Conservation (phyloP, 1,140 invertebrate species). For the Drosophila oshimai region DNA sequence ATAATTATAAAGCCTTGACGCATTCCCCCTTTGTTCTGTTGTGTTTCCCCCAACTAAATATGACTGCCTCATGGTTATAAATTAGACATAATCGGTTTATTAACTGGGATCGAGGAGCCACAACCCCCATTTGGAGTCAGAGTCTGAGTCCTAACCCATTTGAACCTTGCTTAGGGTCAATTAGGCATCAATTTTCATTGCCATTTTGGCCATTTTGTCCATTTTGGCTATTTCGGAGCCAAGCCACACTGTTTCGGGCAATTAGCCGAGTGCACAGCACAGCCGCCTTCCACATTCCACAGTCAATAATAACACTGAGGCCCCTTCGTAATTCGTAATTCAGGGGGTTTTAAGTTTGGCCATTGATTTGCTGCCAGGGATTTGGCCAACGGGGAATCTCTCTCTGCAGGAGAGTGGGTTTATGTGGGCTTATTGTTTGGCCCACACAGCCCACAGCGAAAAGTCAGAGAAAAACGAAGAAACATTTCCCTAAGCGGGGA, state of each 20-base stretch:
- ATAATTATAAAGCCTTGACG: background rate
- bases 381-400: slow-evolving; percentile 24
- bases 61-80: slow-evolving; percentile 2
- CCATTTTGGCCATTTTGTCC: slow-evolving; percentile 21
- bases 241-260: slow-evolving; percentile 14
- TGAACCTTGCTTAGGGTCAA: slow-evolving; percentile 13
- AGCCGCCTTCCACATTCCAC: background rate
- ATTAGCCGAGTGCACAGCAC: slow-evolving; percentile 8
- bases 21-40: background rate
- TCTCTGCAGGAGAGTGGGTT: background rate
- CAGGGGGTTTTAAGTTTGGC: slow-evolving; percentile 19
- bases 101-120: background rate
- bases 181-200: slow-evolving; percentile 38
- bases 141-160: too few species aligned
- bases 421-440: background rate
- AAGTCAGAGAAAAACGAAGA: background rate
- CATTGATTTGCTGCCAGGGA: slow-evolving; percentile 29
- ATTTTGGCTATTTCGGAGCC: slow-evolving; percentile 23
- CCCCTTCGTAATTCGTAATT: slow-evolving; percentile 6
- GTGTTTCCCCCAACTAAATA: background rate
- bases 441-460: background rate
- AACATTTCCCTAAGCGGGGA: background rate
- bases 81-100: slow-evolving; percentile 19
- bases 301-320: slow-evolving; percentile 14
- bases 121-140: background rate